Base-by-base conservation (phyloP, 2,797 vertebrate genomes). In the Xenopus petersii region DNA sequence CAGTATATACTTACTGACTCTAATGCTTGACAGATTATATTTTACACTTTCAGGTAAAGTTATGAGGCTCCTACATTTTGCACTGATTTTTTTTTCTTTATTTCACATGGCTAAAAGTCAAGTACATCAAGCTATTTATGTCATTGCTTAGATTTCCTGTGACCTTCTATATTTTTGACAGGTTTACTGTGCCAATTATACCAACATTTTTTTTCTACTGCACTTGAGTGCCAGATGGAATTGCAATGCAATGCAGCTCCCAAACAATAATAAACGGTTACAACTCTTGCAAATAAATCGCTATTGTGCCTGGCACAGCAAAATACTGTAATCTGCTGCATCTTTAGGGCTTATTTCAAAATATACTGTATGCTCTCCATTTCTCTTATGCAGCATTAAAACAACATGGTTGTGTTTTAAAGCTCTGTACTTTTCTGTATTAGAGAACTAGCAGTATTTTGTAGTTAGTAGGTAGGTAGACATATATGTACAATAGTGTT, bases 121-220 rank as follows among this genome's bases (percentile, higher is more conserved):
- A 70, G 55, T 59, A 74, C 71, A 70, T 51, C 77, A 70, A 61
- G 62, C 67, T 48, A 66, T 79, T 79, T 74, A 79, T 79, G 55
- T 70, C 66, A 70, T 66, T 66, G 71, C 77, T 79, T 71, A 73
- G 62, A 73, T 78, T 78, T 73, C 60, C 75, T 67, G 63, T 74
- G 77, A 70, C 77, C 71, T 78, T 73, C 70, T 73, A 78, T 79
- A 67, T 61, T 64, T 79, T 74, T 79, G 77, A 79, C 77, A 79
- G 77, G 61, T 79, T 79, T 79, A 79, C 67, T 70, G 71, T 74
- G 47, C 73, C 71, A 79, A 79, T 79, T 79, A 74, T 79, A 79
- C 62, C 30, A 74, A 79, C 63, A 74, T 71, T 77, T 79, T 42
- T 30, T 69, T 77, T 74, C 69, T 67, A 67, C 49, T 24, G 68